phyloP scores from a whole-genome alignment of 2,113 vertebrate species.

The Fregetta grallaria region DNA sequence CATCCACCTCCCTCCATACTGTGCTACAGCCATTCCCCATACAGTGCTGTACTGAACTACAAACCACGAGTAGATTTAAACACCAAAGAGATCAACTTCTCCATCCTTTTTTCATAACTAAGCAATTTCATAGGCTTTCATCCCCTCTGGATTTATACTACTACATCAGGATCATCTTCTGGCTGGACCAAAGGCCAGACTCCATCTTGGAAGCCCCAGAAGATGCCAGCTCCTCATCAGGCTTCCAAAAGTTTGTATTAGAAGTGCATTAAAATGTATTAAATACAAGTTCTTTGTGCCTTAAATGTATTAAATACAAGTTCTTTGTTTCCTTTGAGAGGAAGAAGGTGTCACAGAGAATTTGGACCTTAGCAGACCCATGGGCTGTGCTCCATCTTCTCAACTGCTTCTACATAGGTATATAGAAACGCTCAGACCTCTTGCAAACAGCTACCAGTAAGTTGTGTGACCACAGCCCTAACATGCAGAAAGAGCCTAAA shows the following conservation, averaged over 20 bases:
- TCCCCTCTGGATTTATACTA: background rate
- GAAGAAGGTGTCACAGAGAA: background rate
- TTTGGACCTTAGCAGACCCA: background rate
- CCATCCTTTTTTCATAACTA: background rate
- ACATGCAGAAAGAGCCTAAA: background rate
- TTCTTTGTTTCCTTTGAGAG: background rate
- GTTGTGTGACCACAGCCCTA: background rate
- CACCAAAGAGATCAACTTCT: background rate
- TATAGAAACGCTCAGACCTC: background rate
- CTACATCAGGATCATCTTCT: background rate
- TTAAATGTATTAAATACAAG: background rate
- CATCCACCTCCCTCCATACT: background rate
- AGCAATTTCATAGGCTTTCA: background rate
- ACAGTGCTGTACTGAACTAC: background rate
- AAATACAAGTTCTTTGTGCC: background rate
- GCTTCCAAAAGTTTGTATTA: background rate
- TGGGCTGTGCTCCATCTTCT: background rate
- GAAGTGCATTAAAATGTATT: background rate
- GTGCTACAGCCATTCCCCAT: background rate
- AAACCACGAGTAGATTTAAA: background rate
- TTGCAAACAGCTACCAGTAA: background rate
- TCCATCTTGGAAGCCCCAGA: background rate
- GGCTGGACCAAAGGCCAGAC: background rate
- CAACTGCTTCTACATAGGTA: background rate
- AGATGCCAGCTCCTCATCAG: background rate